phyloP scores from a whole-genome alignment of 1,140 invertebrate species.

The Calosoma granatense region DNA sequence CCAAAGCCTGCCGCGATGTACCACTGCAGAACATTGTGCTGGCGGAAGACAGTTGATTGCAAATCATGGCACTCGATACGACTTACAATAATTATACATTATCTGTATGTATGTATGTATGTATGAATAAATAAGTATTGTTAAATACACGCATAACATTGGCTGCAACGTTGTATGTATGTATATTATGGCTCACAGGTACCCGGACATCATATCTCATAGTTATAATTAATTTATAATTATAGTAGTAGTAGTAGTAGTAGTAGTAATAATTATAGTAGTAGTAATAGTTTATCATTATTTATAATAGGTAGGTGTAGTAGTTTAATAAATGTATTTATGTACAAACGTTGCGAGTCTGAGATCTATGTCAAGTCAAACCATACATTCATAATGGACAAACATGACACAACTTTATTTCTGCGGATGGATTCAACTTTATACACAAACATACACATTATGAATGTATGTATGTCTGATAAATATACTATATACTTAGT shows the following conservation, averaged over 20 bases:
- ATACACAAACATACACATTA: not conserved
- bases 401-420: not conserved
- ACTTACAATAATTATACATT: slow-evolving; percentile 28
- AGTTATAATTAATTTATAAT: slow-evolving; percentile 21
- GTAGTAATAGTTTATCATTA: too few species aligned
- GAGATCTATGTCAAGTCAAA: not conserved
- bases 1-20: slow-evolving; percentile 27
- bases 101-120: slow-evolving; percentile 13
- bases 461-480: not conserved
- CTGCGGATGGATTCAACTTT: slow-evolving; percentile 2
- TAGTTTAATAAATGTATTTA: slow-evolving; percentile 13
- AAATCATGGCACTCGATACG: slow-evolving; percentile 24
- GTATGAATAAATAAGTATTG: not conserved
- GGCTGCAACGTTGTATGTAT: not conserved
- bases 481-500: not conserved
- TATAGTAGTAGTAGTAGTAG: too few species aligned
- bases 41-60: slow-evolving; percentile 31
- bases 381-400: slow-evolving; percentile 4
- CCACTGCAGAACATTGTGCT: slow-evolving; percentile 23
- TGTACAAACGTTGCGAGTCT: slow-evolving; percentile 7
- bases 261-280: too few species aligned
- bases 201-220: slow-evolving; percentile 33
- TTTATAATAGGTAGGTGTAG: too few species aligned
- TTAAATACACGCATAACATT: too few species aligned
- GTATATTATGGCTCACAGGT: slow-evolving; percentile 22